phyloP scores from a whole-genome alignment of 2,797 vertebrate species.

The Paratrypauchen microcephalus region DNA sequence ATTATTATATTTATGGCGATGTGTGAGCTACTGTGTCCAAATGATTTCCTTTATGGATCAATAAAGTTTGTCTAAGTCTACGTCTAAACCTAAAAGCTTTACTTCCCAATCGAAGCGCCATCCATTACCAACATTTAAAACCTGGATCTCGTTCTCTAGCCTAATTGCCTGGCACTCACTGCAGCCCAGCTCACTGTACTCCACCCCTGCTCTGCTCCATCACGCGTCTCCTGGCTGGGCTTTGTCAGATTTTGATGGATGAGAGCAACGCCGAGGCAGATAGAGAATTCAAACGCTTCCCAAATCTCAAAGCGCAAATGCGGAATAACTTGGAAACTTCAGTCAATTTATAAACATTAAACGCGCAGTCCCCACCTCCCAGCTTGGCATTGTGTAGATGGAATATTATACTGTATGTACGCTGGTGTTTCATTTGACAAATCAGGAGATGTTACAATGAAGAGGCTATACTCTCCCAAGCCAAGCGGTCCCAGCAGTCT shows the following conservation, averaged over 20 bases:
- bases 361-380: conserved; percentile 11
- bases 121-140: conserved; percentile 19
- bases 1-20: too few relatives aligned
- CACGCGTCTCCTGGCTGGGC: conserved; percentile 43
- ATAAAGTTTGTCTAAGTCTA: too few relatives aligned
- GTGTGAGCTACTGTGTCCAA: too few relatives aligned
- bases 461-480: conserved; percentile 30
- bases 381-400: conserved; percentile 17
- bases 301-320: conserved; percentile 34
- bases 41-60: too few relatives aligned
- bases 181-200: conserved; percentile 13
- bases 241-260: conserved; percentile 51
- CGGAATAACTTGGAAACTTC: conserved; percentile 24
- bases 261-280: conserved; percentile 27
- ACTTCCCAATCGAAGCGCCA: conserved; percentile 10
- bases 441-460: conserved; percentile 54
- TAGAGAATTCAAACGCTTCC: conserved; percentile 33
- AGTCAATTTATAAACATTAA: conserved; percentile 32
- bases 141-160: conserved; percentile 6
- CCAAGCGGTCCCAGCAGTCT: conserved; percentile 36
- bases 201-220: conserved; percentile 50
- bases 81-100: neutral
- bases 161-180: conserved; percentile 18
- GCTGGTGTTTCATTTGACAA: conserved; percentile 53
- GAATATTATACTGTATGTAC: conserved; percentile 5